Conservation (phyloP, 2,113 vertebrate species). For the Aptenodytes forsteri region DNA sequence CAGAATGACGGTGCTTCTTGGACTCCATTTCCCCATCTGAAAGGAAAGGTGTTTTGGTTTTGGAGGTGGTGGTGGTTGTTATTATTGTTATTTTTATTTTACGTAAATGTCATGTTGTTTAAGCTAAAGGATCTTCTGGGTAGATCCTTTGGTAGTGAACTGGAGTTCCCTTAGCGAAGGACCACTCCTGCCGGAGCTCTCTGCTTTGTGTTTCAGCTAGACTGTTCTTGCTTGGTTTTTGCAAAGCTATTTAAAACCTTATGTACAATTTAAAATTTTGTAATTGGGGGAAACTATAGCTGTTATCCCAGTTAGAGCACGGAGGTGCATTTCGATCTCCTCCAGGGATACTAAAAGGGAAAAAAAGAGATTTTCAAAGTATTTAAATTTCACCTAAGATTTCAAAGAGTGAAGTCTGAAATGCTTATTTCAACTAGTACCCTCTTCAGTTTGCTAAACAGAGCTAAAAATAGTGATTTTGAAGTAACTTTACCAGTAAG, state of each 20-base stretch:
- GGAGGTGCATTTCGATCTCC: neutral
- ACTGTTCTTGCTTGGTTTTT: neutral
- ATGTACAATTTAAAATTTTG: neutral
- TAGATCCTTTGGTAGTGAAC: neutral
- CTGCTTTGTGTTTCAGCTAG: neutral
- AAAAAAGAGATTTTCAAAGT: neutral
- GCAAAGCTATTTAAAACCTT: neutral
- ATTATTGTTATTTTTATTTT: neutral
- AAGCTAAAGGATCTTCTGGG: neutral
- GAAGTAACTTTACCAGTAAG: neutral
- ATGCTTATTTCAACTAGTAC: neutral
- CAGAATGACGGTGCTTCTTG: neutral
- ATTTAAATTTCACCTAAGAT: neutral
- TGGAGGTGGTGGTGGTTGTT: too few species aligned
- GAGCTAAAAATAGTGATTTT: neutral
- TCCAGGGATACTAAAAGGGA: neutral
- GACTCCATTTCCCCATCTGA: neutral
- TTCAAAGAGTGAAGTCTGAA: neutral
- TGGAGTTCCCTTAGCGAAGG: neutral
- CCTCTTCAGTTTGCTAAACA: neutral
- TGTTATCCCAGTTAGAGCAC: neutral
- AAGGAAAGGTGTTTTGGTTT: neutral
- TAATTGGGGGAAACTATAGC: neutral
- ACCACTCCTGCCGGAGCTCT: neutral
- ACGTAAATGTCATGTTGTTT: fast-evolving